Percentiles rank a stretch among this genome's conserved stretches.
These are phyloP conservation scores for Anhinga rufa DNA, from an alignment of 2,113 vertebrate genomes.

Conservation along the genomic window DNA sequence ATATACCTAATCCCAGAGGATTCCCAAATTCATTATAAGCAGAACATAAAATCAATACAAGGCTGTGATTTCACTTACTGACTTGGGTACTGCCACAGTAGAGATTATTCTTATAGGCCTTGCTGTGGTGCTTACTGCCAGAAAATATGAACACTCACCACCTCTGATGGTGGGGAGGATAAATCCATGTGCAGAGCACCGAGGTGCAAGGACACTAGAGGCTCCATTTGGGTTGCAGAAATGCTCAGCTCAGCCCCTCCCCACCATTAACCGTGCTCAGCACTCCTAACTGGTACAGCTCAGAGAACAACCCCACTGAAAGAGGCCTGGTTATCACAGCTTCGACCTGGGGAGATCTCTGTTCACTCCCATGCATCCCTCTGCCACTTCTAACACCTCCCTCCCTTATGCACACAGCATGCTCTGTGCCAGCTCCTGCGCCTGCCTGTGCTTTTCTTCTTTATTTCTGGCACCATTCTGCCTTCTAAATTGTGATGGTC, in stretches of 20 bases:
- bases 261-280: not conserved
- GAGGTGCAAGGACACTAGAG: not conserved
- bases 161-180: not conserved
- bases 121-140: not conserved
- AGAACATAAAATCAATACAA: constrained; percentile 6
- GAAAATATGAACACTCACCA: not conserved
- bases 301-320: not conserved
- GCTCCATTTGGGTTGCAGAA: not conserved
- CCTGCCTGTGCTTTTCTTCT: not conserved
- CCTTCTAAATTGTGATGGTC: not conserved
- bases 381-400: not conserved
- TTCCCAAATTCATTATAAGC: constrained; percentile 28
- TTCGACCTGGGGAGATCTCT: not conserved
- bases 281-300: fast-evolving
- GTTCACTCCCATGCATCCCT: not conserved
- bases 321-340: not conserved
- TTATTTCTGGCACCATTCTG: not conserved
- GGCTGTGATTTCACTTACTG: constrained; percentile 31
- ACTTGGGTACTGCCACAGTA: not conserved
- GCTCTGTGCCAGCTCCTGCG: not conserved
- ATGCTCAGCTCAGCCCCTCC: not conserved
- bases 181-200: not conserved
- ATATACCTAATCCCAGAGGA: not conserved
- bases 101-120: not conserved
- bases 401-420: not conserved